Percentiles rank a stretch among this genome's conserved stretches.
phyloP scores from a whole-genome alignment of 2,113 vertebrate species.

The Notarius lentiginosus region DNA sequence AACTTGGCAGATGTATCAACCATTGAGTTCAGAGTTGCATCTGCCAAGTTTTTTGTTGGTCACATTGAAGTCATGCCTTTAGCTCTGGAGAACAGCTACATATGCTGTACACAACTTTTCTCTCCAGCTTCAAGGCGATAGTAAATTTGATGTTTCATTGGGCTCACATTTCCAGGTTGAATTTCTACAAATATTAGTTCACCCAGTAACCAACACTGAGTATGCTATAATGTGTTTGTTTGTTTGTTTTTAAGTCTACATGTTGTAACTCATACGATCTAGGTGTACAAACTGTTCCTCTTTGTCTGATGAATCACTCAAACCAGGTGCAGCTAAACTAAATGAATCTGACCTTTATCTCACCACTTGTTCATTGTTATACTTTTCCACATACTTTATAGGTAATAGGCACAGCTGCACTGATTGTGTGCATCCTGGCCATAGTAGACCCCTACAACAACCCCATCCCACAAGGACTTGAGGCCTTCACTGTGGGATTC shows the following conservation, averaged over 20 bases:
- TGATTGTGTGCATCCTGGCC: constrained; percentile 91
- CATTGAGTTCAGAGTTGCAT: not conserved
- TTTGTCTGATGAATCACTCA: not conserved
- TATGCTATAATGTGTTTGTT: not conserved
- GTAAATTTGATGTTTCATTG: not conserved
- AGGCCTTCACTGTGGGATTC: constrained; percentile 95
- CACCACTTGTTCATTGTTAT: not conserved
- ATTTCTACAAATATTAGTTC: not conserved
- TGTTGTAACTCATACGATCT: not conserved
- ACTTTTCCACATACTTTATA: constrained; percentile 55
- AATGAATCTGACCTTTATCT: not conserved
- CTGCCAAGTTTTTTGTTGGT: not conserved
- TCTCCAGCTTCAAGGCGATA: not conserved
- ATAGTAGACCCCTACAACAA: constrained; percentile 96
- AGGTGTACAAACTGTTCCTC: not conserved
- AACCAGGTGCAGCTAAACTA: not conserved
- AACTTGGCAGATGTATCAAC: not conserved
- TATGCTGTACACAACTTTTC: not conserved
- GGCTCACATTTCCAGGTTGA: not conserved
- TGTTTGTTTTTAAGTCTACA: not conserved
- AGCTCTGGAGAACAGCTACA: not conserved
- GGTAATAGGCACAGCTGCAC: constrained; percentile 91
- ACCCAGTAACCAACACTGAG: not conserved
- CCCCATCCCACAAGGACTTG: constrained; percentile 85
- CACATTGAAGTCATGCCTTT: not conserved